These are phyloP conservation scores for Phrynocephalus vlangalii DNA, from an alignment of 2,797 vertebrate species.

Conservation along the genomic window DNA sequence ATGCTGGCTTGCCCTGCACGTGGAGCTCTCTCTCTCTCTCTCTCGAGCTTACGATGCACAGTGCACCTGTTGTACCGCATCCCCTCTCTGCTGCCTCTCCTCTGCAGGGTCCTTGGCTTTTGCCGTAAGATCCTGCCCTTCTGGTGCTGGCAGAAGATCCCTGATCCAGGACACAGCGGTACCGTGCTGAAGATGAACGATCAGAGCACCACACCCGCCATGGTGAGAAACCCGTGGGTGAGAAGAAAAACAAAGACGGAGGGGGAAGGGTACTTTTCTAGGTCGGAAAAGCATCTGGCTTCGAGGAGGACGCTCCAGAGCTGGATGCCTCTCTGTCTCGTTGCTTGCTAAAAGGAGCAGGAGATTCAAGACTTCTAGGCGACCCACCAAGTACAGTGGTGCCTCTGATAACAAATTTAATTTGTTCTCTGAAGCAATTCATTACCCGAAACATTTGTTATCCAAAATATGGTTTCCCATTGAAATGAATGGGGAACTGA, in stretches of 20 bases:
- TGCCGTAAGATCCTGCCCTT: slow-evolving; percentile 58
- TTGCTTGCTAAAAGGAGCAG: background rate
- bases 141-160: slow-evolving; percentile 69
- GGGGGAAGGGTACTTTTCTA: background rate
- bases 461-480: no score
- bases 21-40: background rate
- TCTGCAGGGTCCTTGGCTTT: slow-evolving; percentile 52
- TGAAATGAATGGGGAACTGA: no score
- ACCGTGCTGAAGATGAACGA: background rate
- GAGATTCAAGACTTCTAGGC: background rate
- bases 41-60: background rate
- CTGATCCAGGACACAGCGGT: slow-evolving; percentile 64
- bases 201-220: background rate
- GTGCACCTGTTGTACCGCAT: no score
- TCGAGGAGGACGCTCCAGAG: background rate
- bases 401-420: no score
- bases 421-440: no score
- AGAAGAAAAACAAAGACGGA: no score
- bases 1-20: background rate
- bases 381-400: background rate
- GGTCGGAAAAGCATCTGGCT: background rate
- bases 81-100: background rate
- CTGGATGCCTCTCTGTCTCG: background rate
- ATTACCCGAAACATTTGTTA: no score
- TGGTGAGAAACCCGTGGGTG: slow-evolving; percentile 1